Conservation (phyloP, 2,113 vertebrate genomes). For the Scomber scombrus region DNA sequence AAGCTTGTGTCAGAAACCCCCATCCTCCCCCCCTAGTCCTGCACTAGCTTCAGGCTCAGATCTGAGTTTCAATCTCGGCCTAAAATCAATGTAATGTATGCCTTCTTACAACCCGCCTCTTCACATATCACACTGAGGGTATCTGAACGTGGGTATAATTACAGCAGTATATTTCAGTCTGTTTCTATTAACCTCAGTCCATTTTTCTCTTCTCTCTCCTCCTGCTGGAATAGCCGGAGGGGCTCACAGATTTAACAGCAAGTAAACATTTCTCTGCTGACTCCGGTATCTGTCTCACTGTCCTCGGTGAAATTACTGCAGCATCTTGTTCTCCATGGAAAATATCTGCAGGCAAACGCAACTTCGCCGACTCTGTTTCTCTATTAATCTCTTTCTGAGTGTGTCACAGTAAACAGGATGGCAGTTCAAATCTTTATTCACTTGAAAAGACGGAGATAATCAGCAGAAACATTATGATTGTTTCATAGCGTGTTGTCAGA, state of each 20-base stretch:
- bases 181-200: conserved; percentile 14
- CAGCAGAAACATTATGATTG: background rate
- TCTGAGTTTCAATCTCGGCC: background rate
- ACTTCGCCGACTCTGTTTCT: background rate
- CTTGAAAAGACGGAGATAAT: conserved; percentile 28
- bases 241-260: background rate
- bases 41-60: background rate
- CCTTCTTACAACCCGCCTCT: background rate
- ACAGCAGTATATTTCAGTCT: background rate
- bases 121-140: background rate
- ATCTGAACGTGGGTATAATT: background rate
- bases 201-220: conserved; percentile 9
- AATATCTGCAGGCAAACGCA: background rate
- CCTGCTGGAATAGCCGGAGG: background rate
- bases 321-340: conserved; percentile 1
- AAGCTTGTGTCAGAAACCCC: background rate
- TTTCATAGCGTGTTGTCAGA: background rate
- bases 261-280: conserved; percentile 7
- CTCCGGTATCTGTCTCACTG: background rate
- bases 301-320: conserved; percentile 1
- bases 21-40: background rate
- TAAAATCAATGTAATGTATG: too few species aligned
- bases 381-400: conserved; percentile 6
- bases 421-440: background rate
- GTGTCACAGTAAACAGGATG: background rate